phyloP scores from a whole-genome alignment of 1,140 invertebrate genomes.

The Tetramorium alpestre region DNA sequence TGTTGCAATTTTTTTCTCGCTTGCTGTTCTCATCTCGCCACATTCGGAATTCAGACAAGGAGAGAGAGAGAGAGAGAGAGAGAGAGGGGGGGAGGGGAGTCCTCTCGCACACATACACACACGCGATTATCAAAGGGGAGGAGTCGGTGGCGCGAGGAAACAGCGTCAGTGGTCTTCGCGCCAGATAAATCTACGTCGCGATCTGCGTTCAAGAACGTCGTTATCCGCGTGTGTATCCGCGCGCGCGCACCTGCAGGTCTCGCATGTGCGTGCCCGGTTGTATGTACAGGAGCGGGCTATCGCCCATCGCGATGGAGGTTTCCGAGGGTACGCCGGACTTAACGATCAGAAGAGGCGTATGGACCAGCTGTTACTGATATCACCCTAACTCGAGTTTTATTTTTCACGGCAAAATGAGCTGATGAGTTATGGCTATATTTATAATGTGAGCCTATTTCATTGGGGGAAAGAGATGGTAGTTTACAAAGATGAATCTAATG shows the following conservation, averaged over 20 bases:
- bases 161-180: conserved; percentile 65
- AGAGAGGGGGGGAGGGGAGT: not conserved
- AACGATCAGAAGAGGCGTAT: conserved; percentile 33
- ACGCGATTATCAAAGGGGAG: conserved; percentile 59
- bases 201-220: conserved; percentile 67
- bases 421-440: conserved; percentile 38
- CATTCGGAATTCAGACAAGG: conserved; percentile 66
- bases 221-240: conserved; percentile 51
- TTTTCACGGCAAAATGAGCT: not conserved
- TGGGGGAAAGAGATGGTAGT: not conserved
- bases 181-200: conserved; percentile 72
- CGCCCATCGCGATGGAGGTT: conserved; percentile 51
- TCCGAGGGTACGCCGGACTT: conserved; percentile 30
- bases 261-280: conserved; percentile 20
- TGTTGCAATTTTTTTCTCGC: not conserved
- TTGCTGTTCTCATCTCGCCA: conserved; percentile 33
- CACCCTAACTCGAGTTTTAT: conserved; percentile 23
- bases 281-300: conserved; percentile 54
- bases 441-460: conserved; percentile 15
- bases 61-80: not conserved
- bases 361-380: conserved; percentile 42
- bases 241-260: conserved; percentile 27
- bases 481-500: not conserved
- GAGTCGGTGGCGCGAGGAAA: conserved; percentile 61
- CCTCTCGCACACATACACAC: not conserved